A percentile compares a stretch with the other conserved stretches of the same genome.
phyloP scores from a whole-genome alignment of 2,888 invertebrate species.

The Andrena haemorrhoa region DNA sequence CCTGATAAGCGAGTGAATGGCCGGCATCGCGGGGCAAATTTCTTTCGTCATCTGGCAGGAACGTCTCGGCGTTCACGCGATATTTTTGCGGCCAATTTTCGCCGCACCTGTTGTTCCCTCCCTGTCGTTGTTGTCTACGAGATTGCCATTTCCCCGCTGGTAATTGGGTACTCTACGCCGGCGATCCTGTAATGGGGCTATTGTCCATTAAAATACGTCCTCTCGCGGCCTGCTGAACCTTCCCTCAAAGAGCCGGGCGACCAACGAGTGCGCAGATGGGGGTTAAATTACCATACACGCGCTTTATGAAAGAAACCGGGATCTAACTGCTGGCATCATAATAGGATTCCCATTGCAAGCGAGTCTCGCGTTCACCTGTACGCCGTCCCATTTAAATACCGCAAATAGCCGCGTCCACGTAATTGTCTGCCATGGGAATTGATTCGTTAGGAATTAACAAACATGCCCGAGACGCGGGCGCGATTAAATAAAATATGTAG shows the following conservation, averaged over 20 bases:
- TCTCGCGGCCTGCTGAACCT: slow-evolving; percentile 58
- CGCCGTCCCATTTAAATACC: neutral
- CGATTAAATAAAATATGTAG: slow-evolving; percentile 66
- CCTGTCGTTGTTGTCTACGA: slow-evolving; percentile 60
- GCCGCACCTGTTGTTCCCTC: slow-evolving; percentile 74
- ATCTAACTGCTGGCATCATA: slow-evolving; percentile 41
- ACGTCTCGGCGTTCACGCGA: slow-evolving; percentile 28
- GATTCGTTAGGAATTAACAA: slow-evolving; percentile 22
- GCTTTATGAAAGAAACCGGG: slow-evolving; percentile 48
- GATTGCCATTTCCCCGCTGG: slow-evolving; percentile 72
- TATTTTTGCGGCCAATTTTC: slow-evolving; percentile 75
- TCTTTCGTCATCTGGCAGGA: slow-evolving; percentile 64
- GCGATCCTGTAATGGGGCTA: slow-evolving; percentile 66
- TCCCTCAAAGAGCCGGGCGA: slow-evolving; percentile 64
- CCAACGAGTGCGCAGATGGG: slow-evolving; percentile 61
- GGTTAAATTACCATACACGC: slow-evolving; percentile 57
- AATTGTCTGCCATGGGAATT: neutral
- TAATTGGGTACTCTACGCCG: slow-evolving; percentile 76
- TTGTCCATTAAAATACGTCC: slow-evolving; percentile 72
- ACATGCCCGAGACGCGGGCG: neutral
- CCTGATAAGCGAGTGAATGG: slow-evolving; percentile 64
- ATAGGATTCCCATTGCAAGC: slow-evolving; percentile 26
- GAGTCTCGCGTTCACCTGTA: neutral
- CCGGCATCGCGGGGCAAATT: slow-evolving; percentile 40
- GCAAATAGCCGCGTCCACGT: neutral